Percentiles rank a stretch among this genome's conserved stretches.
phyloP scores from a whole-genome alignment of 2,888 invertebrate species.

The Amiota minor region DNA sequence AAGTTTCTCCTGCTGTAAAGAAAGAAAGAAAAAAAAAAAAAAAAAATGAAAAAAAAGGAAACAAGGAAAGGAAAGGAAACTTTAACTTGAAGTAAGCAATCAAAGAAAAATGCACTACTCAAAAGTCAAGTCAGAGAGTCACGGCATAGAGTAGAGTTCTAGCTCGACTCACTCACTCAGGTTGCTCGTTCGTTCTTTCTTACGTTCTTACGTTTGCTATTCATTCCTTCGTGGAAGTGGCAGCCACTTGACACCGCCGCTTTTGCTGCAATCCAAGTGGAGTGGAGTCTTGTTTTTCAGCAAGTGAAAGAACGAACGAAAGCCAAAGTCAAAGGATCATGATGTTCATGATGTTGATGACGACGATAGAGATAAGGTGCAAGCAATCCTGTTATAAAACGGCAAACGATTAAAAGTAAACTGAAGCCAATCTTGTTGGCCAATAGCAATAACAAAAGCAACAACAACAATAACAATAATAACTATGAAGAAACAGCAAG shows the following conservation, averaged over 20 bases:
- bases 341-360: too few species aligned
- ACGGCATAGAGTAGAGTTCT: neutral
- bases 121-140: neutral
- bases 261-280: neutral
- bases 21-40: neutral
- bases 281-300: too few species aligned
- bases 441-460: constrained; percentile 1
- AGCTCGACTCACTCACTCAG: neutral
- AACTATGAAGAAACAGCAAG: neutral
- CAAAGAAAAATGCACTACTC: constrained; percentile 1
- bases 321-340: too few species aligned
- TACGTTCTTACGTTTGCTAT: too few species aligned
- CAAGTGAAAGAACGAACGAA: too few species aligned
- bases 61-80: neutral
- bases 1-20: neutral
- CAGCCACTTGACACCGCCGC: neutral
- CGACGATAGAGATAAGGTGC: too few species aligned
- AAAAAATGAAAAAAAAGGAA: neutral
- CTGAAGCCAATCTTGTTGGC: constrained; percentile 7
- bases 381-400: too few species aligned
- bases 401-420: constrained; percentile 28
- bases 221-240: too few species aligned
- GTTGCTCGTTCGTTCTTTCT: too few species aligned
- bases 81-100: constrained; percentile 20
- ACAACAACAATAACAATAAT: neutral